phyloP scores from a whole-genome alignment of 1,140 invertebrate species.

The Aphidius ervi region DNA sequence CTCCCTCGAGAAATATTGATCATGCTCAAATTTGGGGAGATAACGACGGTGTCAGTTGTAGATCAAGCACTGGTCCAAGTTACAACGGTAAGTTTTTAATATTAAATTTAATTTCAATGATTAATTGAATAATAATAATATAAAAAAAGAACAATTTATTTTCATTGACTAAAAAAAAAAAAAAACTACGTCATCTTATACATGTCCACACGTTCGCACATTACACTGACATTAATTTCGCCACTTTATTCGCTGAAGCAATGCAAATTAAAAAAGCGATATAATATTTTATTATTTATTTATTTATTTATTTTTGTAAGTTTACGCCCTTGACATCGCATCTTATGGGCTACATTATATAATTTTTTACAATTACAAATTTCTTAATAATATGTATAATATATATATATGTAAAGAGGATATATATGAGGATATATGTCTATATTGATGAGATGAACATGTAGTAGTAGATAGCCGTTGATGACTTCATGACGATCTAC shows the following conservation, averaged over 20 bases:
- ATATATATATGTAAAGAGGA: too few species aligned
- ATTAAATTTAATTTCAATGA: slow-evolving; percentile 18
- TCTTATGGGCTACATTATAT: too few species aligned
- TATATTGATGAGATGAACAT: too few species aligned
- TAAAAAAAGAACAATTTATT: slow-evolving; percentile 18
- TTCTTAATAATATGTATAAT: too few species aligned
- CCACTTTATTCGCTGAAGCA: slow-evolving; percentile 30
- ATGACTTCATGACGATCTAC: too few species aligned
- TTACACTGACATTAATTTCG: slow-evolving; percentile 46
- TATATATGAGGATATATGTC: too few species aligned
- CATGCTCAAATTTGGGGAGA: slow-evolving; percentile 82
- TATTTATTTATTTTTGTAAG: too few species aligned
- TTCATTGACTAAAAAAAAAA: slow-evolving; percentile 35
- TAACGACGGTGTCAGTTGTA: slow-evolving; percentile 66
- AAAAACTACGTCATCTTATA: slow-evolving; percentile 45
- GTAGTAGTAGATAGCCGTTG: too few species aligned
- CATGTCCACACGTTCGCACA: slow-evolving; percentile 53
- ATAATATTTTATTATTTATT: too few species aligned
- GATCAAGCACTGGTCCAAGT: slow-evolving; percentile 62
- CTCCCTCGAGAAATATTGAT: slow-evolving; percentile 88
- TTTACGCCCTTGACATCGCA: too few species aligned
- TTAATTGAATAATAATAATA: slow-evolving; percentile 13
- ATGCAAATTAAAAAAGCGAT: too few species aligned
- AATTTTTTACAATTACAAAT: too few species aligned
- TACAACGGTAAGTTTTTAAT: slow-evolving; percentile 75